Evolutionary conservation across 2,113 vertebrate genomes (phyloP).

Genomic region (Collichthys lucidus): DNA sequence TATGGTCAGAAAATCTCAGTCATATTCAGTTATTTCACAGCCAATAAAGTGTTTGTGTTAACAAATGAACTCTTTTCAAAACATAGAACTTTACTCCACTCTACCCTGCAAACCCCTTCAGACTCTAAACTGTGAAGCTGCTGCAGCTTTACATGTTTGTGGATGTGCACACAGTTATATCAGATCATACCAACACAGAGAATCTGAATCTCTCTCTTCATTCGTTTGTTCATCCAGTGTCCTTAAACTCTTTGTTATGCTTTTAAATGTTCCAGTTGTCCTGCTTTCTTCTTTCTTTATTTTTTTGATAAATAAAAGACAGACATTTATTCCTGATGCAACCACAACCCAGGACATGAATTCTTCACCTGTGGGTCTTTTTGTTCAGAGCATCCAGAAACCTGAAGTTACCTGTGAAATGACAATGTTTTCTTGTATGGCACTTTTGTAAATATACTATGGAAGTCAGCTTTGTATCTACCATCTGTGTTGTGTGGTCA

Average conservation of each 20-base stretch:
- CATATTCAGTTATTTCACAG: not conserved
- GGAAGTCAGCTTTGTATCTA: slow-evolving; percentile 24
- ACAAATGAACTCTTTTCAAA: not conserved
- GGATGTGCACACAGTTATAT: not conserved
- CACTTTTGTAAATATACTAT: slow-evolving; percentile 52
- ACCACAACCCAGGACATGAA: not conserved
- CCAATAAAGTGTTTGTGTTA: not conserved
- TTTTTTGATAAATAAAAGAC: too few species aligned
- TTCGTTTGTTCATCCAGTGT: not conserved
- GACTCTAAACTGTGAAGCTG: not conserved
- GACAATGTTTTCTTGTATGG: slow-evolving; percentile 23
- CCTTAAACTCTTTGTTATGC: not conserved
- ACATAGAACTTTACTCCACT: not conserved
- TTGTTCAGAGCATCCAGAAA: not conserved
- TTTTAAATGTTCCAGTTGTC: not conserved
- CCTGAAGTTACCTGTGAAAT: slow-evolving; percentile 20
- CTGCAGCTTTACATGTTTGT: not conserved
- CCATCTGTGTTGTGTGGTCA: not conserved
- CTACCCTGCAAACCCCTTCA: not conserved
- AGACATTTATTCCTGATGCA: not conserved
- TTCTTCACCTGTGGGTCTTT: not conserved
- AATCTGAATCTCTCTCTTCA: not conserved
- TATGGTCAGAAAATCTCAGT: not conserved
- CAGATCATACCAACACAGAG: not conserved
- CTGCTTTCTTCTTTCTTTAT: not conserved